Evolutionary conservation across 2,797 vertebrate species (phyloP).

Genomic region (Phalanger gymnotis): DNA sequence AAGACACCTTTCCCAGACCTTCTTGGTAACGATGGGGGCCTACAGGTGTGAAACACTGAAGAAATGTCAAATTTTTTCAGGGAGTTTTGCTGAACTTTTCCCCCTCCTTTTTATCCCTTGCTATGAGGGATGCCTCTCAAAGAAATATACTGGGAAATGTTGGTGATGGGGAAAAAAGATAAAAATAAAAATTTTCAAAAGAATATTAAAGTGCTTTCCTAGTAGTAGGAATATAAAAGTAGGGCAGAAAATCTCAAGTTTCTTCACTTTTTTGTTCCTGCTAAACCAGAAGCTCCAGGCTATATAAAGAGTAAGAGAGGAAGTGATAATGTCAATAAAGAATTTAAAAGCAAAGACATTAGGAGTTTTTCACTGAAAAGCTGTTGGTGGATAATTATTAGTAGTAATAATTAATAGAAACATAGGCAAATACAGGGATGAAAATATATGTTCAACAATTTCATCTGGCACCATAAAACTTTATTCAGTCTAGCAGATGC

Average conservation of each 20-base stretch:
- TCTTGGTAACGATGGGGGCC: too few species aligned
- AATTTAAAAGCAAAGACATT: background rate
- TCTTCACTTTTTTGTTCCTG: background rate
- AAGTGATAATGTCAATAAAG: background rate
- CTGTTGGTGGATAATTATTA: constrained; percentile 3
- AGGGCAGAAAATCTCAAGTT: background rate
- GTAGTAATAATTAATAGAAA: background rate
- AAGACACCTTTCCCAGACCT: too few species aligned
- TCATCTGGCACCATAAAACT: too few species aligned
- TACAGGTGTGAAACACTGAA: too few species aligned
- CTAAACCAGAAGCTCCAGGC: background rate
- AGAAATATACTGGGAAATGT: too few species aligned
- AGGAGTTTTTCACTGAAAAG: background rate
- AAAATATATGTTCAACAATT: background rate
- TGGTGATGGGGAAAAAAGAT: background rate
- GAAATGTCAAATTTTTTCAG: too few species aligned
- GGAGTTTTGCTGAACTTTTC: too few species aligned
- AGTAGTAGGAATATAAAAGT: background rate
- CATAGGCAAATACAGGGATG: background rate
- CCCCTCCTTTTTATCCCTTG: too few species aligned
- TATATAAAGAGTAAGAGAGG: background rate
- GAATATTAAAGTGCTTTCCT: background rate
- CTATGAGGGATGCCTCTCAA: too few species aligned
- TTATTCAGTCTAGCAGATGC: too few species aligned
- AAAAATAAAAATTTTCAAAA: background rate